These are phyloP conservation scores for Dendroctonus ponderosae DNA, from an alignment of 1,140 invertebrate genomes.

Conservation along the genomic window DNA sequence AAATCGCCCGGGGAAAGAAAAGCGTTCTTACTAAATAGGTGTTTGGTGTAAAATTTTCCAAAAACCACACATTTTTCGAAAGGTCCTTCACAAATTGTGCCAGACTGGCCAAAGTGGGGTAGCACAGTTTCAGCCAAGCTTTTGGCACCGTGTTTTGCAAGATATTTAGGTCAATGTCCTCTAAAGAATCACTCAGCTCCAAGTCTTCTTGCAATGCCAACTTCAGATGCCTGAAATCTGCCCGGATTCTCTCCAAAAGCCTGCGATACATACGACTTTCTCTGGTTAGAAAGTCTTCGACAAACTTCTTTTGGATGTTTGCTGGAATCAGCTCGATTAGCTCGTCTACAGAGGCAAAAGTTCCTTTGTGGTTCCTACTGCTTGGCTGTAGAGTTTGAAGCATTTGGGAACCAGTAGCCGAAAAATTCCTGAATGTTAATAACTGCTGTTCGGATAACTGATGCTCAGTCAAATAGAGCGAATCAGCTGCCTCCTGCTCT, in stretches of 20 bases:
- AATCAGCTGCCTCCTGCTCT: constrained; percentile 18
- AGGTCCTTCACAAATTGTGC: constrained; percentile 22
- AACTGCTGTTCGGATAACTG: background rate
- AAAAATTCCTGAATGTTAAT: constrained; percentile 1
- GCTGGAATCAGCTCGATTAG: background rate
- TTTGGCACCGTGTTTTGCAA: constrained; percentile 23
- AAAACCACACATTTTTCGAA: constrained; percentile 23
- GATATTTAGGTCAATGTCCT: constrained; percentile 26
- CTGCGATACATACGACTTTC: constrained; percentile 26
- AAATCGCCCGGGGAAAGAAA: constrained; percentile 32
- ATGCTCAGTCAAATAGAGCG: constrained; percentile 22
- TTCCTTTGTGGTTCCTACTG: background rate
- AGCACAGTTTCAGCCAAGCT: constrained; percentile 25
- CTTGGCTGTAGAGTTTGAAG: background rate
- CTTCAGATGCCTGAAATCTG: constrained; percentile 10
- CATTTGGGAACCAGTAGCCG: background rate
- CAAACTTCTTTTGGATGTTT: background rate
- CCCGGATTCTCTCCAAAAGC: constrained; percentile 9
- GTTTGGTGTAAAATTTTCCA: constrained; percentile 16
- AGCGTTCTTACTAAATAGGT: constrained; percentile 27
- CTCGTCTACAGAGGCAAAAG: background rate
- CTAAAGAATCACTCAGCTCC: constrained; percentile 13
- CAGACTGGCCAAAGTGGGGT: constrained; percentile 18
- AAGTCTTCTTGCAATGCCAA: constrained; percentile 13
- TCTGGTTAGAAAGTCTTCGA: constrained; percentile 6